Evolutionary conservation across 2,797 vertebrate genomes (phyloP).

Genomic region (Mallotus villosus): DNA sequence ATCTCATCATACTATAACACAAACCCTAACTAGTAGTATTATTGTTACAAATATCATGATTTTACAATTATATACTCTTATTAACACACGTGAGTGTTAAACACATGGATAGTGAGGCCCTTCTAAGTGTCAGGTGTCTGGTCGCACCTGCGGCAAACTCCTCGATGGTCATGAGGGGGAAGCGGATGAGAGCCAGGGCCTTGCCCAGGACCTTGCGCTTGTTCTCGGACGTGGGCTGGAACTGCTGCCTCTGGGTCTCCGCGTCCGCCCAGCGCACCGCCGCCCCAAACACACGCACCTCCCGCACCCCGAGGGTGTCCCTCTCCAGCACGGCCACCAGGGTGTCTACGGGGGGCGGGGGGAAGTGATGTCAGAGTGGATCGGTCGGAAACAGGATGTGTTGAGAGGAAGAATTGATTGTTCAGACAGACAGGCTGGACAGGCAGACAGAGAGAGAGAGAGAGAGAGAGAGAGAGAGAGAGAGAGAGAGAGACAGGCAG

Average conservation of each 20-base stretch:
- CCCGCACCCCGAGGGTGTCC: slow-evolving; percentile 84
- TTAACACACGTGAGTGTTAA: background rate
- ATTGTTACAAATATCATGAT: no score
- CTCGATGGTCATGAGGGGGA: slow-evolving; percentile 89
- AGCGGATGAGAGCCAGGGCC: slow-evolving; percentile 84
- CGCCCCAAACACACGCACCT: slow-evolving; percentile 83
- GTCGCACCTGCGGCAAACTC: slow-evolving; percentile 86
- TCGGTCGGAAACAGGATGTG: background rate
- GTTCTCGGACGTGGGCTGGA: slow-evolving; percentile 82
- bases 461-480: background rate
- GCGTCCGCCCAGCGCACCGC: slow-evolving; percentile 87
- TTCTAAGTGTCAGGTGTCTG: background rate
- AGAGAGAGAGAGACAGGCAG: no score
- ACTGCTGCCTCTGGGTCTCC: slow-evolving; percentile 84
- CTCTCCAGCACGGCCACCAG: slow-evolving; percentile 85
- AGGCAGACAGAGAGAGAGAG: background rate
- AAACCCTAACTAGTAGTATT: no score
- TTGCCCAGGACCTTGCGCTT: slow-evolving; percentile 83
- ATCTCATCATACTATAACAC: no score
- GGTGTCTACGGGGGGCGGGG: slow-evolving; percentile 73
- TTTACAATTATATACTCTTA: background rate
- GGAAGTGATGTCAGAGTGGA: background rate
- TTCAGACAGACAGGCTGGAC: background rate
- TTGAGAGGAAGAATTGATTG: no score
- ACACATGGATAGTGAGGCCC: no score